Conservation (phyloP, 2,113 vertebrate genomes). For the Mobula hypostoma region DNA sequence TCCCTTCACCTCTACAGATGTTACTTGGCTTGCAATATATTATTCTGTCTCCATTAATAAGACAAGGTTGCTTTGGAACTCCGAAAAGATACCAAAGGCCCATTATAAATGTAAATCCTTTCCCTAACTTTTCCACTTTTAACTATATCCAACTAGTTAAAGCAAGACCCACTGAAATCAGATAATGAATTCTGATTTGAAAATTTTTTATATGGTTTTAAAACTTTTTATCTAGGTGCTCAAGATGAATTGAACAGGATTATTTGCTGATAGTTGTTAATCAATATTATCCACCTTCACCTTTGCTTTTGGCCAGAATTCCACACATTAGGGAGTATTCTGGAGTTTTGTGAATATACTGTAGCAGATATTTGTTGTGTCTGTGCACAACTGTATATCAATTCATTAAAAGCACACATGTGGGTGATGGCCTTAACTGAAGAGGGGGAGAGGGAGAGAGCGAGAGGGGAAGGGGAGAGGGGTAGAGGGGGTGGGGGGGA, state of each 20-base stretch:
- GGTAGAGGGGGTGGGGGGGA: no score
- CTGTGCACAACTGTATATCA: no score
- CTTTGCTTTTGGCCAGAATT: background rate
- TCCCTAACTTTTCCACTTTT: background rate
- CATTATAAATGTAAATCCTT: background rate
- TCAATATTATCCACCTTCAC: background rate
- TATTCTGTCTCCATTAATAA: no score
- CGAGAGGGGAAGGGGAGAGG: no score
- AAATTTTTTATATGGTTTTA: background rate
- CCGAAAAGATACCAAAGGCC: background rate
- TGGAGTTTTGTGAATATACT: no score
- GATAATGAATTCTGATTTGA: background rate
- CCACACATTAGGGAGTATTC: background rate
- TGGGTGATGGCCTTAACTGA: no score
- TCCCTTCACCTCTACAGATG: no score
- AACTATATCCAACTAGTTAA: background rate
- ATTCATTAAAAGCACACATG: no score
- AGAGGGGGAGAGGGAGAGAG: no score
- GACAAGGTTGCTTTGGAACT: background rate
- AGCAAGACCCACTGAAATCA: background rate
- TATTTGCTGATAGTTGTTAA: background rate
- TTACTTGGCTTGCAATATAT: no score
- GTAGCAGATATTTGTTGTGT: no score
- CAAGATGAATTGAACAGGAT: background rate
- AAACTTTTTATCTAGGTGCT: background rate